Percentiles rank a stretch among this genome's conserved stretches.
These are phyloP conservation scores for Nixonia krombeini DNA, from an alignment of 1,140 invertebrate species.

Conservation along the genomic window DNA sequence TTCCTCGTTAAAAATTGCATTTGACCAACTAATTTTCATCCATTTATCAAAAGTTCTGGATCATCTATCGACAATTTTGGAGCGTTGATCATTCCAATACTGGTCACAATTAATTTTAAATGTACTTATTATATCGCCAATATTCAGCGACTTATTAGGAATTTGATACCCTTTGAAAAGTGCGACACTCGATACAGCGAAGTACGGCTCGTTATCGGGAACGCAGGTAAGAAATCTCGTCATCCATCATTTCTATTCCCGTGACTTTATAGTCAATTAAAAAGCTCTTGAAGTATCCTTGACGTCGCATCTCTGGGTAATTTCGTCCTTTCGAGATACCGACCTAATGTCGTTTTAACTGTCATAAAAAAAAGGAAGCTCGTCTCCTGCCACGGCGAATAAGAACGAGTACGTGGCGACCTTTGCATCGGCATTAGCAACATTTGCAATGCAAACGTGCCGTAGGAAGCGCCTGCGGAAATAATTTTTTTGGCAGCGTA, in stretches of 20 bases:
- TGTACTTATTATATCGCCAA: no score
- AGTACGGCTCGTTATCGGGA: no score
- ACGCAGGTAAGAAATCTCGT: no score
- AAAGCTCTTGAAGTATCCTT: conserved; percentile 42
- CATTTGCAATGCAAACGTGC: conserved; percentile 43
- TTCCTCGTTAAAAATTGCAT: no score
- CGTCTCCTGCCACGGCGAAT: conserved; percentile 4
- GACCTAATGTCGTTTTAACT: conserved; percentile 43
- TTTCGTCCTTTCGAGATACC: conserved; percentile 37
- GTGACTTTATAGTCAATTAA: conserved; percentile 37
- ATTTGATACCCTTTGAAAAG: no score
- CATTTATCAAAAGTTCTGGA: no score
- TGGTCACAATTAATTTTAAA: no score
- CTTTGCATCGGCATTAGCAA: conserved; percentile 16
- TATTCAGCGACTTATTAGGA: no score
- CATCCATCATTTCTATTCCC: background rate
- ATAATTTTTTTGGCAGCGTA: conserved; percentile 23
- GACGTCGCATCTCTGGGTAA: conserved; percentile 37
- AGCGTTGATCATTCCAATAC: no score
- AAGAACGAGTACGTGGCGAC: conserved; percentile 27
- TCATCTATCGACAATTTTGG: no score
- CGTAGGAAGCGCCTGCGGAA: conserved; percentile 35
- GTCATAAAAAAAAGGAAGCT: conserved; percentile 48
- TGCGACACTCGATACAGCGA: no score
- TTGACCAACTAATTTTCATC: no score